These are phyloP conservation scores for Xylocopa sonorina DNA, from an alignment of 1,140 invertebrate species.

Conservation along the genomic window DNA sequence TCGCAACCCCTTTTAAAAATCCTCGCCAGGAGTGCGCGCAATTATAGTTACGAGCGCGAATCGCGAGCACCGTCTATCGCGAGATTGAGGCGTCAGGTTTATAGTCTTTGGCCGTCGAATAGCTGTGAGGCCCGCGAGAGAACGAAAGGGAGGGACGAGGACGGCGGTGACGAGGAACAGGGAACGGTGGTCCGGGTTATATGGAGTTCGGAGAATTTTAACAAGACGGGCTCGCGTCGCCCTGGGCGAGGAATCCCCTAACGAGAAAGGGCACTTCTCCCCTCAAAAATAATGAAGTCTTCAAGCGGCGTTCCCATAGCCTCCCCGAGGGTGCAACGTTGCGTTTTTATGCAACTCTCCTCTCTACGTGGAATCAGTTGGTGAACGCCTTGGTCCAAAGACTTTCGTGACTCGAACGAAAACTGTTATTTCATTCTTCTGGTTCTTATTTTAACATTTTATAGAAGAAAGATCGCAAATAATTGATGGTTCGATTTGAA, in stretches of 20 bases:
- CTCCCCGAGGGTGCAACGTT: conserved; percentile 54
- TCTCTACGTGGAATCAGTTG: conserved; percentile 33
- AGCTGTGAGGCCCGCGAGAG: conserved; percentile 7
- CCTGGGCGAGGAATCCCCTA: conserved; percentile 72
- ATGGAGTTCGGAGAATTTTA: conserved; percentile 74
- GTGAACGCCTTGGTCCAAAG: background rate
- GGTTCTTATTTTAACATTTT: no score
- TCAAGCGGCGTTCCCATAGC: conserved; percentile 67
- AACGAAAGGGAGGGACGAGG: conserved; percentile 13
- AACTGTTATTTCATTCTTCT: no score
- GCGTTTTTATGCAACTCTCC: conserved; percentile 56
- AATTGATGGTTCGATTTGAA: no score
- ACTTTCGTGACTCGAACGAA: no score
- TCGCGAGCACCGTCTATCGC: conserved; percentile 14
- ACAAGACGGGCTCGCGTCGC: conserved; percentile 71
- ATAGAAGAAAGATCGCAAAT: no score
- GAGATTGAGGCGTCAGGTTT: conserved; percentile 65
- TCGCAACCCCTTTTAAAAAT: background rate
- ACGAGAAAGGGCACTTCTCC: conserved; percentile 71
- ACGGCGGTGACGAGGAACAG: background rate
- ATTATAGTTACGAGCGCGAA: conserved; percentile 3
- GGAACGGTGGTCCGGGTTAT: conserved; percentile 49
- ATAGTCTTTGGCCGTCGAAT: conserved; percentile 38
- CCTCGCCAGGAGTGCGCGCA: background rate
- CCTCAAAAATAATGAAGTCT: conserved; percentile 74